These are phyloP conservation scores for Temnothorax curvispinosus DNA, from an alignment of 1,140 invertebrate genomes.

Conservation along the genomic window DNA sequence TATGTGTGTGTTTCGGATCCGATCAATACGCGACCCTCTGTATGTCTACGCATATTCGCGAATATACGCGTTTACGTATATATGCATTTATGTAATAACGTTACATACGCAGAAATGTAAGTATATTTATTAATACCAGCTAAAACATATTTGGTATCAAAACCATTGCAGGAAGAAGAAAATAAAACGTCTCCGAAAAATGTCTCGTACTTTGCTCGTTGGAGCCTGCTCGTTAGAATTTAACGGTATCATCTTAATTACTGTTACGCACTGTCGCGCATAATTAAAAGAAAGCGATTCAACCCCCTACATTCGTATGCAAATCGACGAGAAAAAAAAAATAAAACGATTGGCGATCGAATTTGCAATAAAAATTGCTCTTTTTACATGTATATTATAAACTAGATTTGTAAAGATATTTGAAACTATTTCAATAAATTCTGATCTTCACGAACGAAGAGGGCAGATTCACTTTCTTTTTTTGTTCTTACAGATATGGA, in stretches of 20 bases:
- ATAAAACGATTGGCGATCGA: neutral
- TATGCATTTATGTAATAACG: conserved; percentile 73
- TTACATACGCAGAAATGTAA: conserved; percentile 74
- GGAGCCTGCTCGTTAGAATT: neutral
- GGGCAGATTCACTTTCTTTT: neutral
- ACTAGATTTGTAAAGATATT: neutral
- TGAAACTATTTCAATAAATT: neutral
- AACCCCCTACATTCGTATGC: neutral
- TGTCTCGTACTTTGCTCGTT: conserved; percentile 28
- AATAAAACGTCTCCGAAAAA: conserved; percentile 66
- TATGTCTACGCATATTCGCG: conserved; percentile 65
- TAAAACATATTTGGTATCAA: conserved; percentile 82
- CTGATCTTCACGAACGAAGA: neutral
- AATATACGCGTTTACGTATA: conserved; percentile 60
- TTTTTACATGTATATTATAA: neutral
- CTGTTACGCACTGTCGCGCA: neutral
- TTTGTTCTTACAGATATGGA: neutral
- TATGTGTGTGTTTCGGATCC: neutral
- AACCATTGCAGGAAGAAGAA: conserved; percentile 76
- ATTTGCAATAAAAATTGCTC: neutral
- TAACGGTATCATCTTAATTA: neutral
- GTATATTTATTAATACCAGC: conserved; percentile 76
- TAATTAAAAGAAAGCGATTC: neutral
- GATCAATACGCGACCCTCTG: conserved; percentile 10
- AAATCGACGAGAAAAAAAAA: neutral